phyloP scores from a whole-genome alignment of 2,888 invertebrate genomes.

The Campaea margaritaria region DNA sequence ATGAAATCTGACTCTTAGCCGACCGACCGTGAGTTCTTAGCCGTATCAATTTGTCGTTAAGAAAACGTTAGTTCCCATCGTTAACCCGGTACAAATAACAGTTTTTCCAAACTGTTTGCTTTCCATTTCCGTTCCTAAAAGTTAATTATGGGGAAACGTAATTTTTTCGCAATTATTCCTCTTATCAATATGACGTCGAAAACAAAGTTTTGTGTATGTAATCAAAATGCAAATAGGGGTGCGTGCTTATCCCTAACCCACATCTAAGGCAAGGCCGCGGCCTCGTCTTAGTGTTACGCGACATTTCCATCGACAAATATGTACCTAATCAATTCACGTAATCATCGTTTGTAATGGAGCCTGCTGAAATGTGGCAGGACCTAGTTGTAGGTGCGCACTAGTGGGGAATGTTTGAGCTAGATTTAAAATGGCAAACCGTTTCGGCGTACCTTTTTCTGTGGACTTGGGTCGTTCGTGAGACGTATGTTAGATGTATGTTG shows the following conservation, averaged over 20 bases:
- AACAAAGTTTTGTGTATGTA: conserved; percentile 63
- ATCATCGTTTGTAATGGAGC: conserved; percentile 34
- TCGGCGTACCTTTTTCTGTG: neutral
- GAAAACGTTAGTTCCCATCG: neutral
- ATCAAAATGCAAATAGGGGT: conserved; percentile 82
- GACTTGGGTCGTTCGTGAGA: no score
- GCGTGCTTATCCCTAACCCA: conserved; percentile 80
- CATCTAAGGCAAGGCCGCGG: conserved; percentile 78
- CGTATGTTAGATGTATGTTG: no score
- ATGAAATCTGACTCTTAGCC: no score
- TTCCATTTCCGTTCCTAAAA: conserved; percentile 47
- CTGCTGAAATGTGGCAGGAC: conserved; percentile 18
- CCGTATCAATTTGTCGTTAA: no score
- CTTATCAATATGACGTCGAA: conserved; percentile 60
- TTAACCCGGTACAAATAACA: conserved; percentile 1
- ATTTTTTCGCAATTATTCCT: conserved; percentile 70
- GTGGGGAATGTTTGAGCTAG: conserved; percentile 28
- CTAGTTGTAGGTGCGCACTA: conserved; percentile 22
- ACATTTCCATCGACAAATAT: conserved; percentile 51
- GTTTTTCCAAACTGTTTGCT: conserved; percentile 34
- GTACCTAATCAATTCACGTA: conserved; percentile 46
- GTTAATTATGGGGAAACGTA: conserved; percentile 52
- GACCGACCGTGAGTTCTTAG: no score
- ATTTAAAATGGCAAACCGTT: conserved; percentile 11
- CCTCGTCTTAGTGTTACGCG: conserved; percentile 57